Evolutionary conservation across 2,888 invertebrate genomes (phyloP).

Genomic region (Uloborus plumipes): DNA sequence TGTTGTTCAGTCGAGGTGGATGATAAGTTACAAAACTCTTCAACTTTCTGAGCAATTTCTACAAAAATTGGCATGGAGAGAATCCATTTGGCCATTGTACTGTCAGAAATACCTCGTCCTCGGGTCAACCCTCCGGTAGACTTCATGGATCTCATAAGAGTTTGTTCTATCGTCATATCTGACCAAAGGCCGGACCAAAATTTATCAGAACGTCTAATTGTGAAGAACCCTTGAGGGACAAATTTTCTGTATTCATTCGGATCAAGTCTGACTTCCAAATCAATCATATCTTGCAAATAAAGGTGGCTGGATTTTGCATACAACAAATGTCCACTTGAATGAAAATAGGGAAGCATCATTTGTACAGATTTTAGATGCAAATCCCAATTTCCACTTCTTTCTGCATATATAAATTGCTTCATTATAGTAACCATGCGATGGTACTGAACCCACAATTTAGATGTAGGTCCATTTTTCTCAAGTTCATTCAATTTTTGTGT

Average conservation of each 20-base stretch:
- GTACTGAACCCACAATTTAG: constrained; percentile 25
- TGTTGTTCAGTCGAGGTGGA: constrained; percentile 10
- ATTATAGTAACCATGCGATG: not conserved
- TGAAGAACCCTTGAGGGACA: not conserved
- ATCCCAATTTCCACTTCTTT: constrained; percentile 12
- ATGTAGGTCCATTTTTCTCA: not conserved
- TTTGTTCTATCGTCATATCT: constrained; percentile 18
- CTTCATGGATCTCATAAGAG: constrained; percentile 16
- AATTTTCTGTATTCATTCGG: constrained; percentile 1
- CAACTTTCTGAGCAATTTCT: not conserved
- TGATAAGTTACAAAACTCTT: not conserved
- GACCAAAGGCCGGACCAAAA: constrained; percentile 2
- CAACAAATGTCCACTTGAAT: constrained; percentile 9
- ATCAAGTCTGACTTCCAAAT: not conserved
- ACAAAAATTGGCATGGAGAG: not conserved
- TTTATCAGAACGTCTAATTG: constrained; percentile 12
- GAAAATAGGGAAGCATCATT: constrained; percentile 17
- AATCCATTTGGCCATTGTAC: not conserved
- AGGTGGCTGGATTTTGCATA: constrained; percentile 16
- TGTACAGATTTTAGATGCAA: constrained; percentile 10
- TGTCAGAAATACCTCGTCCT: not conserved
- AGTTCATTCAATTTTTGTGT: too few relatives aligned
- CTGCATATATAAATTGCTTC: constrained; percentile 4
- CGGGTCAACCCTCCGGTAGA: constrained; percentile 3
- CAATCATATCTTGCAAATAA: constrained; percentile 17